A percentile compares a stretch with the other conserved stretches of the same genome.
phyloP scores from a whole-genome alignment of 92 coral and sea anemone genomes.

The Anthopleura xanthogrammica region DNA sequence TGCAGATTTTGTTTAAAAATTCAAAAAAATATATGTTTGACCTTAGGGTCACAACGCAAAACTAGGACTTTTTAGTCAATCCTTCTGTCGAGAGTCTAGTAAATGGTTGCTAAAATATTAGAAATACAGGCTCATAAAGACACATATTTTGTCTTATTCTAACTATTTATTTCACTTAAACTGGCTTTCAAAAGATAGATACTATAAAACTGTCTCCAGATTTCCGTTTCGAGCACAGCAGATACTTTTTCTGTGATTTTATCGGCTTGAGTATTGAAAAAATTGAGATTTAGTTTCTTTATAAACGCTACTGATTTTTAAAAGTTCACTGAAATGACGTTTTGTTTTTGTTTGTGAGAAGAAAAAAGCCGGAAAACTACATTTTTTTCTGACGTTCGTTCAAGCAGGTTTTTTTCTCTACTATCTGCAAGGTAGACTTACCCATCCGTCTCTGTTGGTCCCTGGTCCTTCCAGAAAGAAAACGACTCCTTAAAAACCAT shows the following conservation, averaged over 20 bases:
- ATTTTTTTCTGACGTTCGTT: neutral
- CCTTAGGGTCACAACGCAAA: constrained; percentile 22
- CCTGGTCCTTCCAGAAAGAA: constrained; percentile 32
- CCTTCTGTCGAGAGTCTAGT: constrained; percentile 10
- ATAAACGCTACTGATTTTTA: neutral
- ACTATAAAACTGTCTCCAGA: constrained; percentile 9
- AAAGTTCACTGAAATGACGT: neutral
- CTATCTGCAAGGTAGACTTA: neutral
- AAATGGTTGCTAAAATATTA: neutral
- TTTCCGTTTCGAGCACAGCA: neutral
- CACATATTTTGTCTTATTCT: neutral
- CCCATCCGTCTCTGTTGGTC: constrained; percentile 24
- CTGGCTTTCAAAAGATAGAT: neutral
- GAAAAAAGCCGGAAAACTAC: too few species aligned
- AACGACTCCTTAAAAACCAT: constrained; percentile 37
- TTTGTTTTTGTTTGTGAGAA: neutral
- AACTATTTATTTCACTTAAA: neutral
- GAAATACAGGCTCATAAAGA: neutral
- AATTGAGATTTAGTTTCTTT: neutral
- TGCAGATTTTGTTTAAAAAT: neutral
- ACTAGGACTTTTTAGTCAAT: neutral
- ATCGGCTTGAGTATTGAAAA: neutral
- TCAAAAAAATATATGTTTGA: neutral
- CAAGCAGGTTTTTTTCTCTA: too few species aligned
- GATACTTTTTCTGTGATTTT: neutral